Percentiles rank a stretch among this genome's conserved stretches.
These are phyloP conservation scores for Vidua chalybeata DNA, from an alignment of 2,113 vertebrate species.

Conservation along the genomic window DNA sequence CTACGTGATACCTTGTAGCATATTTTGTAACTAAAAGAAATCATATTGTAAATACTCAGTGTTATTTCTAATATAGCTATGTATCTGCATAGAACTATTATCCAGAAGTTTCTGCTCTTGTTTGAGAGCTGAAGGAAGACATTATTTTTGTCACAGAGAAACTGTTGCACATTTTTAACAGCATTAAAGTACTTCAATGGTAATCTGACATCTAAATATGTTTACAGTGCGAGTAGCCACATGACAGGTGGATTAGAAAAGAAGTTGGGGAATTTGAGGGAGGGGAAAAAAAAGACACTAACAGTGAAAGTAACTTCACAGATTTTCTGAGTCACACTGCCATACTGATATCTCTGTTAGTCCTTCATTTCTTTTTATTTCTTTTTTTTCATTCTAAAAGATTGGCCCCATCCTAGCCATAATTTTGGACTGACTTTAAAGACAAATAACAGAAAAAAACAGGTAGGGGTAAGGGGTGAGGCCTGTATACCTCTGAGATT, in stretches of 20 bases:
- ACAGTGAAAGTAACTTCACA: background rate
- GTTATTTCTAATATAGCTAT: background rate
- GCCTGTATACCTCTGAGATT: background rate
- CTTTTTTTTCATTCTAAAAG: background rate
- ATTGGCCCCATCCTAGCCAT: background rate
- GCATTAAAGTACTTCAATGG: background rate
- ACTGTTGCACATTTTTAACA: background rate
- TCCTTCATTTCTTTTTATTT: background rate
- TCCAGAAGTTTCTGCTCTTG: background rate
- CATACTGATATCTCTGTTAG: accelerated
- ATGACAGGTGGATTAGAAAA: background rate
- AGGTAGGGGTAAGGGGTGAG: background rate
- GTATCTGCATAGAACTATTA: background rate
- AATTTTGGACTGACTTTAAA: background rate
- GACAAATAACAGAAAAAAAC: background rate
- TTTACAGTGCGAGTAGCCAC: background rate
- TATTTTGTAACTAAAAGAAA: background rate
- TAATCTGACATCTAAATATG: constrained; percentile 18
- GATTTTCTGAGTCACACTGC: background rate
- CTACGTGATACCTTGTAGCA: background rate
- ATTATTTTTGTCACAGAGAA: background rate
- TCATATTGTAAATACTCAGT: accelerated
- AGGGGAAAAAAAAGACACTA: background rate
- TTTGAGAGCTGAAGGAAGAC: background rate
- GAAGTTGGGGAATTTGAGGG: background rate